These are phyloP conservation scores for Oxygymnocypris stewartii DNA, from an alignment of 2,113 vertebrate genomes.

Conservation along the genomic window DNA sequence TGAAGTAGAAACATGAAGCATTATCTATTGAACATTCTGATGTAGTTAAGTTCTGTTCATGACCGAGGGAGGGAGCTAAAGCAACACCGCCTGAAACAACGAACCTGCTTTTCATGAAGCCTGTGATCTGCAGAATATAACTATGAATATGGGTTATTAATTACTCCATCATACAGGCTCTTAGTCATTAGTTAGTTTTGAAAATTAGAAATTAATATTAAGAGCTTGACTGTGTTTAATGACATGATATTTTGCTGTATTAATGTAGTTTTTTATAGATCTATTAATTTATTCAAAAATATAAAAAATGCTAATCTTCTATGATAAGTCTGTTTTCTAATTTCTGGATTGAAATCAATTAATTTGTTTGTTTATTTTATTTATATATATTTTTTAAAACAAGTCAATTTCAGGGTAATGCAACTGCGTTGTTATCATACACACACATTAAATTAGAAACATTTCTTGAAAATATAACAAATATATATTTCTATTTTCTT, in stretches of 20 bases:
- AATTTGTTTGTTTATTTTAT: background rate
- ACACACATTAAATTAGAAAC: background rate
- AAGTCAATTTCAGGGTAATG: too few species aligned
- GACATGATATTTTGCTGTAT: background rate
- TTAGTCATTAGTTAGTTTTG: background rate
- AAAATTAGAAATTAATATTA: background rate
- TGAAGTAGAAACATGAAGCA: background rate
- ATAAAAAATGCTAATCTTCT: background rate
- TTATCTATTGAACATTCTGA: background rate
- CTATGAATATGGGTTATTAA: background rate
- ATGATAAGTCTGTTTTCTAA: background rate
- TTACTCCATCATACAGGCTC: background rate
- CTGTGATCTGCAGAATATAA: background rate
- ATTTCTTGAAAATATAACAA: background rate
- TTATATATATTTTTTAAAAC: too few species aligned
- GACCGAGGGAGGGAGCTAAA: slow-evolving; percentile 68
- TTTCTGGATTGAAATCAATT: background rate
- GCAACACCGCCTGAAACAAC: slow-evolving; percentile 47
- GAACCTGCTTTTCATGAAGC: background rate
- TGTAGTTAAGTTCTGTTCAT: slow-evolving; percentile 3
- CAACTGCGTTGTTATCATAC: too few species aligned
- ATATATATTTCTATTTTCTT: background rate
- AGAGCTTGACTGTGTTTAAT: background rate
- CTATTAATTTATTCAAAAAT: background rate
- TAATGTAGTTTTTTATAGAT: background rate